Base-by-base conservation (phyloP, 2,797 vertebrate genomes). In the Rhinophrynus dorsalis region DNA sequence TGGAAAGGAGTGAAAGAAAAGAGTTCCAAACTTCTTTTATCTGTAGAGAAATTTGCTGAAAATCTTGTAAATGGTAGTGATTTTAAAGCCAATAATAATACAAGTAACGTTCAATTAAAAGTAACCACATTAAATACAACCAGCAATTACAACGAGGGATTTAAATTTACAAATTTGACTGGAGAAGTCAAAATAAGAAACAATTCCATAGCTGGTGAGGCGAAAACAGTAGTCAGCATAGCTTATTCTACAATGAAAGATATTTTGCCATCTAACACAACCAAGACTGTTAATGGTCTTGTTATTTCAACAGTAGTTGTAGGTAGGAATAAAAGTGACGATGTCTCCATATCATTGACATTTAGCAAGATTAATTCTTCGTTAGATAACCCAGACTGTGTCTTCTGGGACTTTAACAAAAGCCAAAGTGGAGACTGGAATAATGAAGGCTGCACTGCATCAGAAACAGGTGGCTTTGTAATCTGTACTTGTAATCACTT, bases 401-500 rank as follows among this genome's bases (percentile, higher is more conserved):
- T 82, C 1, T 86, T 75, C n/a, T 89, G 86, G 86, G 80, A 88
- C 54, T 76, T 64, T 0, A 0, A 6, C 0, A 60, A 69, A 13
- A 77, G 72, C 56, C 74, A 37, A 0, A 6, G 29, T 7, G 9
- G 8, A 5, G 27, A 26, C 1, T 90, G 89, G 89, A 83, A 82
- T 0, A 30, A 27, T 0, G 3, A 13, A 0, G 59, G 21, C 0
- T 90, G 88, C 38, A 0, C 0, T 0, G 1, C 21, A 1, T 67
- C n/a, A 0, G 0, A 7, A 0, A 76, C 78, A 8, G 13, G 1
- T 2, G 6, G 7, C n/a, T 1, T 2, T 0, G 79, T 77, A 20
- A 70, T 74, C 1, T 91, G 90, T 1, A 3, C 1, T 3, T 90
- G 89, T 27, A 54, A 24, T 3, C 77, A 77, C 9, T 82, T 69